Conservation (phyloP, 2,888 invertebrate genomes). For the Brassicogethes aeneus region DNA sequence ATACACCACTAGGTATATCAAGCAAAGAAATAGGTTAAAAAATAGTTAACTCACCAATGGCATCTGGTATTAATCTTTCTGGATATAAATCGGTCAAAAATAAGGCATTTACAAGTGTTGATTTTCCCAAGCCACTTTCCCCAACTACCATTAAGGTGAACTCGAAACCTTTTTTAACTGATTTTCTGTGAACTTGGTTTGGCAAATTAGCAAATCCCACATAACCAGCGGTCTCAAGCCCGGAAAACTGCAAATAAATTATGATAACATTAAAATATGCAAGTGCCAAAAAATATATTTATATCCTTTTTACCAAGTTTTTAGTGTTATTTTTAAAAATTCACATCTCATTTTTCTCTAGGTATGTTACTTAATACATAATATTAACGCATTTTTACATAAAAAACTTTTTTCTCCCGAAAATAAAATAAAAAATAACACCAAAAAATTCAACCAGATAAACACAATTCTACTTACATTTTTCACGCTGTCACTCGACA, state of each 20-base stretch:
- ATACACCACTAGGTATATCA: too few relatives aligned
- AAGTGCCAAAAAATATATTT: too few relatives aligned
- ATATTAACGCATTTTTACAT: too few relatives aligned
- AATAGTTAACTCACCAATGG: constrained; percentile 75
- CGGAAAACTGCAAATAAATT: constrained; percentile 59
- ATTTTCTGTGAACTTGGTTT: constrained; percentile 62
- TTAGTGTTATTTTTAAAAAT: background rate
- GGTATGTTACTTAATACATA: too few relatives aligned
- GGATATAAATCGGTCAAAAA: constrained; percentile 93
- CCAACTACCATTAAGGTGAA: constrained; percentile 90
- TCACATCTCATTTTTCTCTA: background rate
- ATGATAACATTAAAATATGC: constrained; percentile 3
- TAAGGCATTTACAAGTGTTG: constrained; percentile 89
- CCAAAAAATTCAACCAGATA: background rate
- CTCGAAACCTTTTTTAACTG: constrained; percentile 80
- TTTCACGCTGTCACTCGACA: constrained; percentile 53
- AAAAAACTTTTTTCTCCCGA: constrained; percentile 2
- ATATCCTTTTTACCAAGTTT: background rate
- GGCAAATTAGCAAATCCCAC: constrained; percentile 92
- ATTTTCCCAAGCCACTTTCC: constrained; percentile 87
- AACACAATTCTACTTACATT: constrained; percentile 44
- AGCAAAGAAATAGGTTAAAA: too few relatives aligned
- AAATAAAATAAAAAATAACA: constrained; percentile 2
- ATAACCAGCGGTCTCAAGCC: constrained; percentile 79
- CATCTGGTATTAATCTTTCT: constrained; percentile 81